phyloP scores from a whole-genome alignment of 2,888 invertebrate genomes.

The Aleiodes testaceus region DNA sequence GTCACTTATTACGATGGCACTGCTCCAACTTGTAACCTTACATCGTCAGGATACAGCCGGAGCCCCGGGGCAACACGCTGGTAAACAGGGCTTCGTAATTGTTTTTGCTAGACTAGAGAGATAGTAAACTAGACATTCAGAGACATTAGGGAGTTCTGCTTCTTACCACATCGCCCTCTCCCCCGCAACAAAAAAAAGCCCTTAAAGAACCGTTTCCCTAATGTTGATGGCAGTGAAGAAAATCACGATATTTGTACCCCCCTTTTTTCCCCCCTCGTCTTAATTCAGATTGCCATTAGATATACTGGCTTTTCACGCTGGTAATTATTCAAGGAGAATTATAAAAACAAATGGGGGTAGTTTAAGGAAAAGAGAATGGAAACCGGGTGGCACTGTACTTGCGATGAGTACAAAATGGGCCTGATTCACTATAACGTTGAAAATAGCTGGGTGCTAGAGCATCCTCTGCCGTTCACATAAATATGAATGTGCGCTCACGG shows the following conservation, averaged over 20 bases:
- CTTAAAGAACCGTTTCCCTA: not conserved
- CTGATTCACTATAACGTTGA: conserved; percentile 3
- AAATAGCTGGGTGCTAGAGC: conserved; percentile 53
- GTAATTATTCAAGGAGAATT: conserved; percentile 66
- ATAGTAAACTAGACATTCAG: not conserved
- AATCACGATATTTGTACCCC: not conserved
- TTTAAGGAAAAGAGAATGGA: conserved; percentile 51
- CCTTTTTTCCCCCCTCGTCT: not conserved
- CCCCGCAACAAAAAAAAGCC: not conserved
- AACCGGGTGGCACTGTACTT: conserved; percentile 50
- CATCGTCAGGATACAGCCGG: conserved; percentile 17
- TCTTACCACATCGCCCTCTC: not conserved
- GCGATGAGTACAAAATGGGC: conserved; percentile 31
- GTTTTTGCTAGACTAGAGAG: conserved; percentile 29
- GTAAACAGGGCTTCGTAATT: conserved; percentile 29
- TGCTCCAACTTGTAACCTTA: conserved; percentile 26
- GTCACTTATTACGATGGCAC: conserved; percentile 23
- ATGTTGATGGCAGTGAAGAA: not conserved
- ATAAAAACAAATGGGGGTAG: conserved; percentile 66
- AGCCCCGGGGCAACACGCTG: conserved; percentile 24
- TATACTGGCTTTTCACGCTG: conserved; percentile 35
- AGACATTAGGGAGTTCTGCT: conserved; percentile 11
- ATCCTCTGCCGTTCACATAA: conserved; percentile 54
- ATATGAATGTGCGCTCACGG: conserved; percentile 67
- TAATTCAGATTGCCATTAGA: not conserved